These are phyloP conservation scores for Tamias sibiricus DNA, from an alignment of 2,113 vertebrate species.

Conservation along the genomic window DNA sequence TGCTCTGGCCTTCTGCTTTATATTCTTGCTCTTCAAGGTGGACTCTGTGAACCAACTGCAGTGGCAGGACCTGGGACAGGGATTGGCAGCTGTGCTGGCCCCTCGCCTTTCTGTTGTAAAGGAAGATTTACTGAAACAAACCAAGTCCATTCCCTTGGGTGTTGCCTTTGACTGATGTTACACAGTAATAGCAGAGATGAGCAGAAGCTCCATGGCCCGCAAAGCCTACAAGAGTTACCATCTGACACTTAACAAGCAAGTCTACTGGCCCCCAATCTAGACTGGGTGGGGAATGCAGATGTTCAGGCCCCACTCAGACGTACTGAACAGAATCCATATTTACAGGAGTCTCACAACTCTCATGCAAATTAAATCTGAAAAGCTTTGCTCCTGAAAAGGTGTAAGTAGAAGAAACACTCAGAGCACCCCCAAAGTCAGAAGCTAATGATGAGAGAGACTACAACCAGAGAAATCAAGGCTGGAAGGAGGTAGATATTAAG, in stretches of 20 bases:
- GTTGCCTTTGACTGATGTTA: accelerated
- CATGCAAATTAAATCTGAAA: background rate
- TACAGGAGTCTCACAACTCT: too few relatives aligned
- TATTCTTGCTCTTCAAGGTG: background rate
- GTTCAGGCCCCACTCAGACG: background rate
- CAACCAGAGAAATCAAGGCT: background rate
- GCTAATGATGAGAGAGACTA: background rate
- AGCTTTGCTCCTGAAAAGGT: accelerated
- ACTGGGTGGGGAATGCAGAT: background rate
- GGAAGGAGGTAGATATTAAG: background rate
- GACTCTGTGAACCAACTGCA: accelerated
- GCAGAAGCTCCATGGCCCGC: background rate
- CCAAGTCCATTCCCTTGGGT: accelerated
- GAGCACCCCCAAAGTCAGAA: background rate
- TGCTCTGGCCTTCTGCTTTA: background rate
- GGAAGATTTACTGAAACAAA: background rate
- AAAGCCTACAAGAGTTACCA: background rate
- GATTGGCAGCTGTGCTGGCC: accelerated
- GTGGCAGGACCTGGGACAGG: background rate
- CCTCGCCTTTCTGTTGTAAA: background rate
- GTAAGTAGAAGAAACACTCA: background rate
- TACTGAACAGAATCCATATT: background rate
- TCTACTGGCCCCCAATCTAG: background rate
- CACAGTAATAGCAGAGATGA: background rate
- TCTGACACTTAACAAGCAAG: background rate